Conservation (phyloP, 2,797 vertebrate genomes). For the Gymnoscopelus braueri region DNA sequence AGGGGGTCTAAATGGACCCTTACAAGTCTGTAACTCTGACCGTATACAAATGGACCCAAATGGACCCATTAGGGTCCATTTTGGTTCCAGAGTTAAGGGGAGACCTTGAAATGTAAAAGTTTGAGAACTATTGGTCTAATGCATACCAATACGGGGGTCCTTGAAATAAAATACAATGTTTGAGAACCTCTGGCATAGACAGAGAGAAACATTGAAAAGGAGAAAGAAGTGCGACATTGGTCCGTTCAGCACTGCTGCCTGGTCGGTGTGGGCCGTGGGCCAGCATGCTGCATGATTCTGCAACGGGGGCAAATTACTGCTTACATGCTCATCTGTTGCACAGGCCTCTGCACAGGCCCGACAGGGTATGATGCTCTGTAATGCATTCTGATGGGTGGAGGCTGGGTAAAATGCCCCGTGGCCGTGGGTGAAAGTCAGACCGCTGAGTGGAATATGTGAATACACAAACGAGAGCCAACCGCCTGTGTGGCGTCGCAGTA, state of each 20-base stretch:
- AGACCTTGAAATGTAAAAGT: not conserved
- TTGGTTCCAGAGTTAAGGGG: too few relatives aligned
- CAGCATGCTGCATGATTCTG: not conserved
- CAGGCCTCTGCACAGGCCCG: slow-evolving; percentile 4
- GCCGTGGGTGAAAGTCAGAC: not conserved
- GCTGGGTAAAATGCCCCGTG: slow-evolving; percentile 15
- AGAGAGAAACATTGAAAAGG: slow-evolving; percentile 11
- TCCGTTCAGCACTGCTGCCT: slow-evolving; percentile 7
- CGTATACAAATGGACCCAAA: too few relatives aligned
- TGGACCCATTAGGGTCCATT: too few relatives aligned
- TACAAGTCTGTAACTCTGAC: too few relatives aligned
- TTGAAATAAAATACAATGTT: too few relatives aligned
- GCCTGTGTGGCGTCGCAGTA: not conserved
- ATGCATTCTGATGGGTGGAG: slow-evolving; percentile 48
- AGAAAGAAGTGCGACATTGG: slow-evolving; percentile 21
- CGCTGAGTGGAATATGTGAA: slow-evolving; percentile 5
- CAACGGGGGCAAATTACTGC: slow-evolving; percentile 24
- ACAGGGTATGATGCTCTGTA: slow-evolving; percentile 6
- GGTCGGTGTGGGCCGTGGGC: slow-evolving; percentile 23
- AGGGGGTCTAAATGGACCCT: too few relatives aligned
- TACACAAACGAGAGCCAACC: not conserved
- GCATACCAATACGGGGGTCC: too few relatives aligned
- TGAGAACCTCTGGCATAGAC: not conserved
- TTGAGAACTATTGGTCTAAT: too few relatives aligned
- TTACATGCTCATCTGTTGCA: slow-evolving; percentile 36